phyloP scores from a whole-genome alignment of 2,113 vertebrate genomes.

The Phycodurus eques region DNA sequence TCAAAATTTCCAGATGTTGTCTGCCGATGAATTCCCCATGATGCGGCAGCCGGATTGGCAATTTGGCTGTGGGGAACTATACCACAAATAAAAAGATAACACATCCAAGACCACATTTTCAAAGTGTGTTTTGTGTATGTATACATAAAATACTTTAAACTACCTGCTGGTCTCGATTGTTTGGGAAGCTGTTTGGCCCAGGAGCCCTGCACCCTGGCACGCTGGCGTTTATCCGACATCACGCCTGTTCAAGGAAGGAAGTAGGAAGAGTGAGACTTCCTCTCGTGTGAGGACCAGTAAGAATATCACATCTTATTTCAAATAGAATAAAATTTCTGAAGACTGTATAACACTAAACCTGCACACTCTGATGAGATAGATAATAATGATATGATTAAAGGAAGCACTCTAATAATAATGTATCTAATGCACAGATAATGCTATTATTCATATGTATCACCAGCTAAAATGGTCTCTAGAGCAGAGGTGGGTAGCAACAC shows the following conservation, averaged over 20 bases:
- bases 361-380: no score
- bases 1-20: constrained; percentile 74
- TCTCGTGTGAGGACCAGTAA: background rate
- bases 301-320: background rate
- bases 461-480: no score
- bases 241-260: background rate
- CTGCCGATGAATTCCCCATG: constrained; percentile 69
- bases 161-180: constrained; percentile 68
- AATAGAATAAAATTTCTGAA: no score
- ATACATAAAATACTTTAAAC: background rate
- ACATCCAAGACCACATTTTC: background rate
- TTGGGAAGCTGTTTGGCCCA: constrained; percentile 79
- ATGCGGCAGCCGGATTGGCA: constrained; percentile 14
- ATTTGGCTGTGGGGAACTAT: constrained; percentile 8
- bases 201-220: constrained; percentile 85
- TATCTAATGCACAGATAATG: no score
- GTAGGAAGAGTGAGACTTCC: background rate
- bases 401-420: no score
- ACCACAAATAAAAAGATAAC: constrained; percentile 7
- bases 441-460: no score
- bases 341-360: no score
- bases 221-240: constrained; percentile 84
- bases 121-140: background rate
- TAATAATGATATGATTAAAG: no score
- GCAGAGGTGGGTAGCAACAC: no score